phyloP scores from a whole-genome alignment of 2,888 invertebrate genomes.

The Julus scandinavius region DNA sequence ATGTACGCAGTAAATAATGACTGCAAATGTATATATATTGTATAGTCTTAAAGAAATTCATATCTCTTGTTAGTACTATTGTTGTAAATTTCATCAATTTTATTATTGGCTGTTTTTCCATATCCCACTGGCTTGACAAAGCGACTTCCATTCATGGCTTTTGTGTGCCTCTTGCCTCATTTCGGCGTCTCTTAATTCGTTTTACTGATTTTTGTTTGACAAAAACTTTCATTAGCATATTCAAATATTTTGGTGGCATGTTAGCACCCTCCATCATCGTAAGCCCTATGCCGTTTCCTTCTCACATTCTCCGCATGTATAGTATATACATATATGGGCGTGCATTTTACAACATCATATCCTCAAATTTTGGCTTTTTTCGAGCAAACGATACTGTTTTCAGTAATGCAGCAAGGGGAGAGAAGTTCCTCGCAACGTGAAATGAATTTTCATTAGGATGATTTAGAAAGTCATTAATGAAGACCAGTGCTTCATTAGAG shows the following conservation, averaged over 20 bases:
- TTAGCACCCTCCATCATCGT: neutral
- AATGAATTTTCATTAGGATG: conserved; percentile 50
- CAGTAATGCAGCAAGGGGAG: neutral
- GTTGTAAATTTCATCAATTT: neutral
- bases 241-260: neutral
- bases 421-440: conserved; percentile 36
- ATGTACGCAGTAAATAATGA: no score
- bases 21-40: no score
- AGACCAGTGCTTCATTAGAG: conserved; percentile 50
- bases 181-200: neutral
- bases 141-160: neutral
- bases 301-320: neutral
- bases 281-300: neutral
- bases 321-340: neutral
- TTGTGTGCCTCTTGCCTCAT: neutral
- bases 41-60: neutral
- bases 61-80: neutral
- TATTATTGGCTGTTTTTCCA: neutral
- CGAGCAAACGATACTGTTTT: neutral
- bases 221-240: conserved; percentile 26
- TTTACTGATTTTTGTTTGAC: conserved; percentile 36
- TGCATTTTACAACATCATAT: neutral
- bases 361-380: conserved; percentile 19
- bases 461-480: conserved; percentile 52
- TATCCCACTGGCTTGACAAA: neutral